Percentiles rank a stretch among this genome's conserved stretches.
Conservation (phyloP, 2,113 vertebrate genomes). For the Helogale parvula region DNA sequence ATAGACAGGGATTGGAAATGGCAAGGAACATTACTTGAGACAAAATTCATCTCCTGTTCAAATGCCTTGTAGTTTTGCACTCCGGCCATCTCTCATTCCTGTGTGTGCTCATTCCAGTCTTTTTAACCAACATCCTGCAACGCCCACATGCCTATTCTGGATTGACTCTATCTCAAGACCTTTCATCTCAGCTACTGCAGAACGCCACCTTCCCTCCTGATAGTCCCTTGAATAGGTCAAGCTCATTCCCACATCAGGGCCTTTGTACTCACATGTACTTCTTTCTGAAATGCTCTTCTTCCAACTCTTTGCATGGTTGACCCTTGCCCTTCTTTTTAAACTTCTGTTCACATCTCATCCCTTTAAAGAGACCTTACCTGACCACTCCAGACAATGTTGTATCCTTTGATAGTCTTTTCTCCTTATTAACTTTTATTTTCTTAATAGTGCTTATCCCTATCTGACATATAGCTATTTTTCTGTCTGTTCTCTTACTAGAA, state of each 20-base stretch:
- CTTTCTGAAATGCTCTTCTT: neutral
- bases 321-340: conserved; percentile 1
- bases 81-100: neutral
- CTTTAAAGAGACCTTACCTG: neutral
- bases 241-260: neutral
- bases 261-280: neutral
- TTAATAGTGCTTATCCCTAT: neutral
- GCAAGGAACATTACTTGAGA: neutral
- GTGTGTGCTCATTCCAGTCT: neutral
- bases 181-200: neutral
- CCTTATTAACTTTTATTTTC: conserved; percentile 15
- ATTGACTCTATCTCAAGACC: neutral
- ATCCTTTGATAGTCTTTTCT: neutral
- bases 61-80: neutral
- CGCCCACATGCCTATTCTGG: neutral
- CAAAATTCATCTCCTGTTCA: neutral
- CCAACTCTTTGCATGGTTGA: neutral
- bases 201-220: neutral
- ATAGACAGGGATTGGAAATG: neutral
- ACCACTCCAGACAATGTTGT: neutral
- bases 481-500: neutral
- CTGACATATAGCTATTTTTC: neutral
- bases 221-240: neutral
- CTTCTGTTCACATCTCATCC: neutral
- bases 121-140: neutral